A percentile compares a stretch with the other conserved stretches of the same genome.
Conservation (phyloP, 2,888 invertebrate species). For the Melanophora roralis region DNA sequence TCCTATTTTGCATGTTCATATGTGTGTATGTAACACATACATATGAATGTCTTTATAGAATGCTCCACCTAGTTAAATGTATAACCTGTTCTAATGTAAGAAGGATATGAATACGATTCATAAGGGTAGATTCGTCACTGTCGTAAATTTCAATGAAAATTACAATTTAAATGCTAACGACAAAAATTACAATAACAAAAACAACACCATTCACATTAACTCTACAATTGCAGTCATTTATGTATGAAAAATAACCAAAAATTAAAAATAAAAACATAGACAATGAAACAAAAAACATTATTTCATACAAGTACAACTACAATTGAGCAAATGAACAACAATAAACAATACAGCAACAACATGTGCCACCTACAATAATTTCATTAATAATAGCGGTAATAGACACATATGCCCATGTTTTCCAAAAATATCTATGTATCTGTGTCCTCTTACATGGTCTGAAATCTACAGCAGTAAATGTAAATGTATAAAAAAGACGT, state of each 20-base stretch:
- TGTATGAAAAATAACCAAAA: background rate
- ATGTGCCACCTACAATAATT: conserved; percentile 35
- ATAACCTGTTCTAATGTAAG: too few species aligned
- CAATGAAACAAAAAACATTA: background rate
- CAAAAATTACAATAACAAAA: too few species aligned
- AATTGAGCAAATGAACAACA: conserved; percentile 16
- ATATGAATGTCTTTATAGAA: too few species aligned
- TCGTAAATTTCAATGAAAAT: conserved; percentile 63
- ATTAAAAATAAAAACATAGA: background rate
- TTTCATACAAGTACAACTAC: background rate
- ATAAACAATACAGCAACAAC: conserved; percentile 31
- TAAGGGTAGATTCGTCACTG: conserved; percentile 54
- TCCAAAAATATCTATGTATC: too few species aligned
- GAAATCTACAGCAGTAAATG: background rate
- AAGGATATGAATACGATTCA: background rate
- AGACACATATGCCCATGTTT: background rate
- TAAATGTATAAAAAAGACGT: background rate
- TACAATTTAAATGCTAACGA: conserved; percentile 60
- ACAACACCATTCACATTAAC: conserved; percentile 6
- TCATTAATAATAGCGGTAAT: conserved; percentile 9
- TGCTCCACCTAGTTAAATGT: too few species aligned
- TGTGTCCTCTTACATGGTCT: background rate
- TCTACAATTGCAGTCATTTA: background rate
- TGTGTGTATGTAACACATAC: background rate
- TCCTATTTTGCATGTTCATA: background rate